Conservation (phyloP, 2,888 invertebrate species). For the Morinoia aosen region DNA sequence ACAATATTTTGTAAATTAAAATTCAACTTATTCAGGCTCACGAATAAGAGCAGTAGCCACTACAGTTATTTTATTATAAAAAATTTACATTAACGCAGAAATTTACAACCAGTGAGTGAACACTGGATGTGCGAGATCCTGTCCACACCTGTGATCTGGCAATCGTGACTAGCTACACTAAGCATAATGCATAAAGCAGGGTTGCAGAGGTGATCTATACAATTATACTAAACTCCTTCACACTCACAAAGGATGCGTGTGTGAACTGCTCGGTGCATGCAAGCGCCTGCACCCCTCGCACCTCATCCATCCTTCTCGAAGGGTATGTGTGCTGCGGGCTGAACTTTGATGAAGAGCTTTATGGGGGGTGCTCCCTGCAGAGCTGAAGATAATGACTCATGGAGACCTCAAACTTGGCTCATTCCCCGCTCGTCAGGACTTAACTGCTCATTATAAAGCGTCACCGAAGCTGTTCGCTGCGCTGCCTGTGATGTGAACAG, state of each 20-base stretch:
- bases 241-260: neutral
- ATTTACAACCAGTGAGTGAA: neutral
- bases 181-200: neutral
- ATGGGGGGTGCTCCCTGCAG: neutral
- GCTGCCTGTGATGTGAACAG: neutral
- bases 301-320: neutral
- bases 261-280: neutral
- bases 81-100: neutral
- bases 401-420: conserved; percentile 22
- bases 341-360: neutral
- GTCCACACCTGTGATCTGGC: neutral
- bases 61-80: neutral
- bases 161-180: neutral
- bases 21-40: neutral
- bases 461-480: neutral
- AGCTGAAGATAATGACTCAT: conserved; percentile 23
- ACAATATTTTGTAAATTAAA: neutral
- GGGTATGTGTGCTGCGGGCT: neutral
- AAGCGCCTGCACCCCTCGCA: neutral
- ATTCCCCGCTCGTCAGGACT: neutral
- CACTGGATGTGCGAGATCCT: neutral
- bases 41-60: neutral
- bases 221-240: neutral
- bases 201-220: neutral
- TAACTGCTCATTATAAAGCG: conserved; percentile 29